Base-by-base conservation (phyloP, 2,797 vertebrate species). In the Eulemur rubriventer region DNA sequence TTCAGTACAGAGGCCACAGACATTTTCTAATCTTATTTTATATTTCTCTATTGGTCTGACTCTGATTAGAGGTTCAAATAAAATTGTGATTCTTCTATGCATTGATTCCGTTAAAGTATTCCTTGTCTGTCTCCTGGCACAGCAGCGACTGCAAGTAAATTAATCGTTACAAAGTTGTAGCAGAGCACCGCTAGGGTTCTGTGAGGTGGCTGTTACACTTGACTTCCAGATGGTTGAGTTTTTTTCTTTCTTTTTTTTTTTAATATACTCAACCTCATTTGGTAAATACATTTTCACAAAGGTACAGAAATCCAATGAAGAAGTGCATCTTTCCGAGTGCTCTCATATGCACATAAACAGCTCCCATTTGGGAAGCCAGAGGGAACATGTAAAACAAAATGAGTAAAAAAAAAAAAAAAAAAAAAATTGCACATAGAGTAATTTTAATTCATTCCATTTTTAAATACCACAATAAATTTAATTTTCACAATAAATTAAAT, bases 401-500 rank as follows among this genome's bases (percentile, higher is more conserved):
- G 41, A 91, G 3, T 82, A 76, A 96, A 70, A 69, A 90, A 98
- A 97, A 89, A 90, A 98, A 97, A 89, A 80, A 90, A 67, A 90
- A 98, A 97, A 89, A 80, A 90, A 1, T 96, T 98, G 96, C 98
- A 99, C 98, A 98, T 98, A 98, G 98, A 98, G 97, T 98, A 97
- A 98, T 98, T 99, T 99, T 99, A 99, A 99, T 99, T 97, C 99
- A 99, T 99, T 99, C 99, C 98, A 97, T 98, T 98, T 98, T 99
- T 99, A 99, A 99, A 98, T 99, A 99, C 98, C 98, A 99, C 98
- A 98, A 98, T 99, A 99, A 98, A 99, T 99, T 99, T 98, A 98
- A 98, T 99, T 99, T 98, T 98, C 98, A 99, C 99, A 99, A 99
- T 99, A 99, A 99, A 98, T 99, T 99, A 99, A 99, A 99, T 99